phyloP scores from a whole-genome alignment of 2,888 invertebrate genomes.

The Dasysyrphus albostriatus region DNA sequence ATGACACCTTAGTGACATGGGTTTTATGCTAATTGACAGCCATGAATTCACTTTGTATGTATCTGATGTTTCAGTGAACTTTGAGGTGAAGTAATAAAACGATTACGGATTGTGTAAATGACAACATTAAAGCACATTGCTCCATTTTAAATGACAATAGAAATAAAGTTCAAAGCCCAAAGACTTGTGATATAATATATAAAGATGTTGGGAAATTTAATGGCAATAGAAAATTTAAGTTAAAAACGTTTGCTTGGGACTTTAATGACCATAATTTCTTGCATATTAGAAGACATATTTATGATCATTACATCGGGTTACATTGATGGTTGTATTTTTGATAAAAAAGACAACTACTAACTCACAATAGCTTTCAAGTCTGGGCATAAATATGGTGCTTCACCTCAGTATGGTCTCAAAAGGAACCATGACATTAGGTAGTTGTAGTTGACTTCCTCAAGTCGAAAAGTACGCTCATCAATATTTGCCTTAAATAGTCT shows the following conservation, averaged over 20 bases:
- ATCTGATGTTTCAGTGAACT: conserved; percentile 22
- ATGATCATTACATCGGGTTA: too few relatives aligned
- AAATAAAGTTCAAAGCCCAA: background rate
- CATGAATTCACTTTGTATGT: conserved; percentile 47
- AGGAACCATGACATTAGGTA: too few relatives aligned
- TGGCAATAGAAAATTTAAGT: background rate
- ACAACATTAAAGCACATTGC: background rate
- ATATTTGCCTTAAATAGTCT: too few relatives aligned
- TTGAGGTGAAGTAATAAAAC: conserved; percentile 12
- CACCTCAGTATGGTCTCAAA: too few relatives aligned
- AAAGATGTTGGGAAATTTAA: background rate
- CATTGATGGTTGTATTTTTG: too few relatives aligned
- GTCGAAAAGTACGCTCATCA: too few relatives aligned
- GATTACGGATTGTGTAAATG: background rate
- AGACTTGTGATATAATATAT: background rate
- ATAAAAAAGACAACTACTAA: too few relatives aligned
- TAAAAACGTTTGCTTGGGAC: background rate
- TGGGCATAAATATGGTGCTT: too few relatives aligned
- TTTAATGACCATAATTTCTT: background rate
- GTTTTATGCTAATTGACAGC: conserved; percentile 48
- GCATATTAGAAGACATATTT: too few relatives aligned
- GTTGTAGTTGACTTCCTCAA: too few relatives aligned
- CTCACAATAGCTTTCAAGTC: too few relatives aligned
- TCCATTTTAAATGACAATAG: background rate
- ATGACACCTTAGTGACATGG: conserved; percentile 53